These are phyloP conservation scores for Oreonectes daqikongensis DNA, from an alignment of 2,797 vertebrate genomes.

Conservation along the genomic window DNA sequence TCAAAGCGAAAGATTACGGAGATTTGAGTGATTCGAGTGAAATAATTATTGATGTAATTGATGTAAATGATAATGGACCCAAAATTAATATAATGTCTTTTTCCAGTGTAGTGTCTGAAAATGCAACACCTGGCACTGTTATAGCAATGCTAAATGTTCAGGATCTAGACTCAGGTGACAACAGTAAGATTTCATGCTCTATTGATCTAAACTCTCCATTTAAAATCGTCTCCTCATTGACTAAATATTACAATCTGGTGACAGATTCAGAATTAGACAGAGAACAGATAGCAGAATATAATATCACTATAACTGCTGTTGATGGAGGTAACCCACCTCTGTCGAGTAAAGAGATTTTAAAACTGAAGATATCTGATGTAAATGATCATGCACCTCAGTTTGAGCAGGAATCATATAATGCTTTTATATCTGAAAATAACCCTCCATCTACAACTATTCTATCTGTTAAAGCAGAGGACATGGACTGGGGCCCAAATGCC, in stretches of 20 bases:
- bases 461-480: conserved; percentile 65
- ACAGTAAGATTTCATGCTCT: conserved; percentile 64
- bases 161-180: conserved; percentile 69
- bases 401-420: conserved; percentile 61
- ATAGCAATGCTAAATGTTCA: conserved; percentile 66
- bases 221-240: conserved; percentile 67
- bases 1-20: conserved; percentile 67
- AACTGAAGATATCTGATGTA: conserved; percentile 55
- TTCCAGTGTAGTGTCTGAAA: conserved; percentile 67
- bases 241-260: conserved; percentile 69
- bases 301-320: conserved; percentile 52
- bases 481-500: conserved; percentile 66
- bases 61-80: conserved; percentile 81
- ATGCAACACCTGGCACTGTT: conserved; percentile 64
- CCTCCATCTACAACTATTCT: conserved; percentile 66
- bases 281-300: conserved; percentile 61
- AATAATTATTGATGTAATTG: conserved; percentile 71
- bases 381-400: conserved; percentile 59
- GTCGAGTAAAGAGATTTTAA: conserved; percentile 49
- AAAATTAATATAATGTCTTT: too few relatives aligned
- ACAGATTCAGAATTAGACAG: conserved; percentile 68
- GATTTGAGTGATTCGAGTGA: conserved; percentile 66
- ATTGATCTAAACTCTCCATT: conserved; percentile 65
- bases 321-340: conserved; percentile 56
- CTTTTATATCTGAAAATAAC: conserved; percentile 69